phyloP scores from a whole-genome alignment of 2,888 invertebrate genomes.

The Siphlonurus alternatus region DNA sequence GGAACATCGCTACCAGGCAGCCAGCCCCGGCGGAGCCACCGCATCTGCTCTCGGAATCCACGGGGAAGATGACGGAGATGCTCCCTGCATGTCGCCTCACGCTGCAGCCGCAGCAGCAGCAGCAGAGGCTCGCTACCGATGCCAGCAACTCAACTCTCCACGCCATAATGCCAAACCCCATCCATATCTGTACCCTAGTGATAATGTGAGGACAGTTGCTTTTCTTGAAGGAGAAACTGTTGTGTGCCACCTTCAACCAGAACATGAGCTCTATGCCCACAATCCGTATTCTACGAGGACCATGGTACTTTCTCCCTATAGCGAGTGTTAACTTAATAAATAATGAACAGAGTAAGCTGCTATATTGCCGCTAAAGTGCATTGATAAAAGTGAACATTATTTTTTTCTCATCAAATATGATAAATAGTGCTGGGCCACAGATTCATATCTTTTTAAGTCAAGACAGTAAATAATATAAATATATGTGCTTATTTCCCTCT shows the following conservation, averaged over 20 bases:
- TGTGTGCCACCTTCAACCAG: slow-evolving; percentile 70
- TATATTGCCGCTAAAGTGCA: too few species aligned
- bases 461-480: too few species aligned
- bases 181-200: slow-evolving; percentile 13
- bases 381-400: background rate
- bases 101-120: slow-evolving; percentile 6
- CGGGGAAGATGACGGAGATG: slow-evolving; percentile 24
- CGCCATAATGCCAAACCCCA: slow-evolving; percentile 19
- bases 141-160: slow-evolving; percentile 12
- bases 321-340: slow-evolving; percentile 33
- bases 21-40: slow-evolving; percentile 23
- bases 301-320: slow-evolving; percentile 40
- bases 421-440: too few species aligned
- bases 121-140: slow-evolving; percentile 7
- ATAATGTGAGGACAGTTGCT: slow-evolving; percentile 35
- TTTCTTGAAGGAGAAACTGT: slow-evolving; percentile 75
- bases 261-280: slow-evolving; percentile 28
- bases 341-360: too few species aligned
- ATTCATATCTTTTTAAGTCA: too few species aligned
- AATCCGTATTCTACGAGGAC: slow-evolving; percentile 35
- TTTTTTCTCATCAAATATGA: slow-evolving; percentile 2
- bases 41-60: slow-evolving; percentile 21
- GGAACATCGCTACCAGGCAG: slow-evolving; percentile 21
- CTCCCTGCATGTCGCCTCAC: slow-evolving; percentile 13
- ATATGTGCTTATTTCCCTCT: too few species aligned